A percentile compares a stretch with the other conserved stretches of the same genome.
These are phyloP conservation scores for Coregonus suidteri DNA, from an alignment of 2,797 vertebrate genomes.

Conservation along the genomic window DNA sequence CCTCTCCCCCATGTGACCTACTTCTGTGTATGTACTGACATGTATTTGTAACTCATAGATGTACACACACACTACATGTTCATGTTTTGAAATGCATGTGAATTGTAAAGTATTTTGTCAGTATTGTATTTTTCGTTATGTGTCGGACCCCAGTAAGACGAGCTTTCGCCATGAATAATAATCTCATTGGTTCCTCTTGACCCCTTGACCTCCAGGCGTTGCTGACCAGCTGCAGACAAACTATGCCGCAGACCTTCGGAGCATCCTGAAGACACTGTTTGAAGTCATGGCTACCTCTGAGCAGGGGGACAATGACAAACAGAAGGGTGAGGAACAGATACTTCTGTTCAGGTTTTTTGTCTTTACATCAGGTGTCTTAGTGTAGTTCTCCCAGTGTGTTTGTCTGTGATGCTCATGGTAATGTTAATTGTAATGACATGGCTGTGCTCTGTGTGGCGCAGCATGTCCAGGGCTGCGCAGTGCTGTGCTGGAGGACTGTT, in stretches of 20 bases:
- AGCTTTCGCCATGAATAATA: no score
- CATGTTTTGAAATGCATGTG: no score
- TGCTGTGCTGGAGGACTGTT: constrained; percentile 90
- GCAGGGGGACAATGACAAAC: constrained; percentile 83
- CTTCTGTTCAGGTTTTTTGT: background rate
- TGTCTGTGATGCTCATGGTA: background rate
- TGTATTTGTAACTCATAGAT: no score
- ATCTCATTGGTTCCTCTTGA: background rate
- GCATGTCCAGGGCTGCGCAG: constrained; percentile 84
- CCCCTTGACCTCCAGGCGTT: constrained; percentile 78
- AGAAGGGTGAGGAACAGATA: constrained; percentile 77
- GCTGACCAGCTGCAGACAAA: constrained; percentile 98
- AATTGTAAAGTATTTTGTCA: no score
- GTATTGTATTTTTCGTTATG: no score
- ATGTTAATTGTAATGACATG: background rate
- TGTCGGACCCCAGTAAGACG: no score
- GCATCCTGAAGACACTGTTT: constrained; percentile 95
- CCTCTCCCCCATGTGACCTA: no score
- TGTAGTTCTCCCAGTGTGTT: background rate
- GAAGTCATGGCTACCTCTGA: constrained; percentile 97
- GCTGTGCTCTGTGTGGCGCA: constrained; percentile 39
- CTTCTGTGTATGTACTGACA: no score
- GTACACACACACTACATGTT: no score
- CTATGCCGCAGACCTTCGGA: constrained; percentile 94
- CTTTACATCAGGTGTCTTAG: background rate